A percentile compares a stretch with the other conserved stretches of the same genome.
These are phyloP conservation scores for Athripsodes cinereus DNA, from an alignment of 2,888 invertebrate species.

Conservation along the genomic window DNA sequence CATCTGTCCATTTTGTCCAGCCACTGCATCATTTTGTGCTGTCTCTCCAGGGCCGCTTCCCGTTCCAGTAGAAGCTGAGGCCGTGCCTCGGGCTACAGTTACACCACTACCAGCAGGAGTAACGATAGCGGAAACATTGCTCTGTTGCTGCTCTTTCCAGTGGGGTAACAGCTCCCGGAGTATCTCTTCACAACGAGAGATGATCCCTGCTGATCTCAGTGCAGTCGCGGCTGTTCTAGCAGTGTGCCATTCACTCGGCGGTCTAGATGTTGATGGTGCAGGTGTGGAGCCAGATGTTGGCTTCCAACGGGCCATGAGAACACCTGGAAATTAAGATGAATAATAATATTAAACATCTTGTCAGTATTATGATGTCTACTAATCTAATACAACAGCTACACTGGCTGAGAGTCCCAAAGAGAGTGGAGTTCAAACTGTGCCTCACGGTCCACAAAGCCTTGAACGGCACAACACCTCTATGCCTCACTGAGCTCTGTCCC, in stretches of 20 bases:
- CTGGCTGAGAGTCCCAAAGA: too few species aligned
- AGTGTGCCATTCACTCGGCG: slow-evolving; percentile 39
- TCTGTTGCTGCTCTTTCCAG: slow-evolving; percentile 68
- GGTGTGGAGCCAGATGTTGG: slow-evolving; percentile 27
- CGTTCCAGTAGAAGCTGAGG: slow-evolving; percentile 34
- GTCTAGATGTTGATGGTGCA: slow-evolving; percentile 30
- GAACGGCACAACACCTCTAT: too few species aligned
- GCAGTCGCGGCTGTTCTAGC: slow-evolving; percentile 66
- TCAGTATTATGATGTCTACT: too few species aligned
- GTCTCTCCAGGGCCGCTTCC: slow-evolving; percentile 69
- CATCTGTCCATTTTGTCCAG: slow-evolving; percentile 39
- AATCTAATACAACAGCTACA: too few species aligned
- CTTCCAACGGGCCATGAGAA: slow-evolving; percentile 72
- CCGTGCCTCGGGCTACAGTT: slow-evolving; percentile 54
- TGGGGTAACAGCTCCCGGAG: slow-evolving; percentile 67
- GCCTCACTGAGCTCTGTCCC: too few species aligned
- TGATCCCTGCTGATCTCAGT: slow-evolving; percentile 62
- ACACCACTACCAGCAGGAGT: slow-evolving; percentile 76
- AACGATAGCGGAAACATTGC: slow-evolving; percentile 40
- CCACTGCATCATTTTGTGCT: slow-evolving; percentile 10
- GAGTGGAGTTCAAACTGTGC: too few species aligned
- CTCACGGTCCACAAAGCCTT: too few species aligned
- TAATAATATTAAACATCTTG: too few species aligned
- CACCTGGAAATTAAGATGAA: slow-evolving; percentile 42
- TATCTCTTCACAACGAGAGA: slow-evolving; percentile 66